Base-by-base conservation (phyloP, 2,888 invertebrate genomes). In the Cheilosia grossa region DNA sequence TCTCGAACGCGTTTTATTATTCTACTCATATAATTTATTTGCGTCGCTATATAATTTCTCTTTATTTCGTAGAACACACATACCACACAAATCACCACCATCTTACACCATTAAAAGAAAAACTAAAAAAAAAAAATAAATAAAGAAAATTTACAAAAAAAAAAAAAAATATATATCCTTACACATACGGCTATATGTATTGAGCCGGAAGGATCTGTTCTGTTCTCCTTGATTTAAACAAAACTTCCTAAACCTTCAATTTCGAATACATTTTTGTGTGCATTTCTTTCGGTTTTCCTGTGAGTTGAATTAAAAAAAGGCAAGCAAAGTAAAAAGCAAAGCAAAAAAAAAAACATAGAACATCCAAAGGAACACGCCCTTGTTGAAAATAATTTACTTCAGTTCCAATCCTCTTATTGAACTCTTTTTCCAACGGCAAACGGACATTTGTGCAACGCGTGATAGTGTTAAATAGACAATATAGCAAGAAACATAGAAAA, bases 21-120 rank as follows among this genome's bases (percentile, higher is more conserved):
- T 91, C 91, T 91, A 92, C 91, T 91, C 91, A 91, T 91, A 91
- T 91, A 91, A 91, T 91, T 91, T 91, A 91, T 91, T 91, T 91
- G 91, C 91, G 92, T 92, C 92, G 92, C 92, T 91, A 88, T 91
- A 91, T 91, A 89, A 91, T 91, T 91, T 92, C 89, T 90, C 90
- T 90, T 90, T 91, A 90, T 91, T 90, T 90, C 90, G 89, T 91
- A 91, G 91, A 91, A 90, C 89, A 90, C 89, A 89, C 87, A 82
- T 70, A 70, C 63, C 77, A 86, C 87, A 87, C 87, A 88, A 80
- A 53, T 72, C 58, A 80, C 53, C 59, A 80, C 66, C 51, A 80
- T 73, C 58, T 77, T 54, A 72, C 59, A 66, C 73, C 64, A 66
- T 73, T 67, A 40, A 4, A 33, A 72, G 58, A 72, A 70, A 54